These are phyloP conservation scores for Tichodroma muraria DNA, from an alignment of 2,113 vertebrate species.

Conservation along the genomic window DNA sequence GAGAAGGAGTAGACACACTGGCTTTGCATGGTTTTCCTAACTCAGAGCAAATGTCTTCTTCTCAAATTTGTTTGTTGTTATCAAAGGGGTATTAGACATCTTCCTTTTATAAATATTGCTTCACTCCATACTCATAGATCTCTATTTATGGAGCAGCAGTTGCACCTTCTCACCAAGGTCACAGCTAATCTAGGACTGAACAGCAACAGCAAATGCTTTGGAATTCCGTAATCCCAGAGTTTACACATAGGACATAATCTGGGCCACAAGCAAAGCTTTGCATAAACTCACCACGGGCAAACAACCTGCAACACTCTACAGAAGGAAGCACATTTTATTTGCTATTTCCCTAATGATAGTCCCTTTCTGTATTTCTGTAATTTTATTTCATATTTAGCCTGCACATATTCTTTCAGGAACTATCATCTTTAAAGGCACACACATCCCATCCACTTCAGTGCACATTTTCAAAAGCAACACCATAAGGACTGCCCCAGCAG, in stretches of 20 bases:
- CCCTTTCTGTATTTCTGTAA: neutral
- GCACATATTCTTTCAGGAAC: neutral
- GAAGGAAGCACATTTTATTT: neutral
- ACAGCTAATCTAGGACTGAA: accelerated
- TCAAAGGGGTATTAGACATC: neutral
- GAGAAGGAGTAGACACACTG: neutral
- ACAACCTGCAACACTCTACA: neutral
- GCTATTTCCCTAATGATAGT: neutral
- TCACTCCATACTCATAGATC: neutral
- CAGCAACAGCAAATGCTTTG: neutral
- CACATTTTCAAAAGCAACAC: neutral
- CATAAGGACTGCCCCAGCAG: neutral
- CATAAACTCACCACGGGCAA: neutral
- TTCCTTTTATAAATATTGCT: neutral
- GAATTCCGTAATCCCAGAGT: neutral
- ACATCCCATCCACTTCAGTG: neutral
- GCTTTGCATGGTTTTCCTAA: neutral
- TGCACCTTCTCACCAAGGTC: neutral
- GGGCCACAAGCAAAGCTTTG: neutral
- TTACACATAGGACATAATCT: neutral
- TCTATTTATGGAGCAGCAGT: neutral
- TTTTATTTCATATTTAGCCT: neutral
- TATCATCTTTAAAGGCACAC: neutral
- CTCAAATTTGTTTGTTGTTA: neutral
- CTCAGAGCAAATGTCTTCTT: neutral